phyloP scores from a whole-genome alignment of 2,888 invertebrate genomes.

The Acanthosepion pharaonis region DNA sequence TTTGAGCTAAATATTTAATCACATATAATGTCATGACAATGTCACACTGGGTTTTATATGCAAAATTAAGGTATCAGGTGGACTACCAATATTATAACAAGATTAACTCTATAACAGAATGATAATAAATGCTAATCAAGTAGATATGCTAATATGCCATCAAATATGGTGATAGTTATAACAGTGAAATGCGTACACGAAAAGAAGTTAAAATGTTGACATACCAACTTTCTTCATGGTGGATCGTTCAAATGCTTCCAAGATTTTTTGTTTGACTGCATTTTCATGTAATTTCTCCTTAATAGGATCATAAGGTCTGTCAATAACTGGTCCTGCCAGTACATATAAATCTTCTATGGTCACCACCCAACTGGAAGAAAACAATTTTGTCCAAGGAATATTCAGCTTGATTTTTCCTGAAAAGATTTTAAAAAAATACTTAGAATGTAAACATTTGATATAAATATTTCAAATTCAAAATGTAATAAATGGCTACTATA shows the following conservation, averaged over 20 bases:
- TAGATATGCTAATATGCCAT: too few relatives aligned
- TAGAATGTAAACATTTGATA: too few relatives aligned
- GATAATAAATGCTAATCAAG: too few relatives aligned
- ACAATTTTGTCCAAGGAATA: slow-evolving; percentile 87
- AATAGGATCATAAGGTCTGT: slow-evolving; percentile 81
- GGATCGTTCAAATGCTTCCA: slow-evolving; percentile 79
- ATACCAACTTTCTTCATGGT: slow-evolving; percentile 59
- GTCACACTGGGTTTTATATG: too few relatives aligned
- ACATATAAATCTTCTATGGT: slow-evolving; percentile 85
- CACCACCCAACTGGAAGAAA: slow-evolving; percentile 83
- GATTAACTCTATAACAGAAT: too few relatives aligned
- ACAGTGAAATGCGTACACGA: not conserved
- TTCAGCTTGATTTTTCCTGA: slow-evolving; percentile 72
- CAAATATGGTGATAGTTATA: not conserved
- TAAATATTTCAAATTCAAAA: too few relatives aligned
- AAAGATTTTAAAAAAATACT: not conserved
- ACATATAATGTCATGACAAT: too few relatives aligned
- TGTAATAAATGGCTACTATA: too few relatives aligned
- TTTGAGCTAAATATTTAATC: too few relatives aligned
- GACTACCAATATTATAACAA: too few relatives aligned
- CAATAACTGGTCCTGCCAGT: slow-evolving; percentile 83
- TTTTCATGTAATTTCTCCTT: slow-evolving; percentile 83
- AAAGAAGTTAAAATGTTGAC: slow-evolving; percentile 48
- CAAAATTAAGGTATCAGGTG: too few relatives aligned
- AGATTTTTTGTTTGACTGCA: slow-evolving; percentile 83